These are phyloP conservation scores for Steinernema feltiae DNA, from an alignment of 1,140 invertebrate genomes.

Conservation along the genomic window DNA sequence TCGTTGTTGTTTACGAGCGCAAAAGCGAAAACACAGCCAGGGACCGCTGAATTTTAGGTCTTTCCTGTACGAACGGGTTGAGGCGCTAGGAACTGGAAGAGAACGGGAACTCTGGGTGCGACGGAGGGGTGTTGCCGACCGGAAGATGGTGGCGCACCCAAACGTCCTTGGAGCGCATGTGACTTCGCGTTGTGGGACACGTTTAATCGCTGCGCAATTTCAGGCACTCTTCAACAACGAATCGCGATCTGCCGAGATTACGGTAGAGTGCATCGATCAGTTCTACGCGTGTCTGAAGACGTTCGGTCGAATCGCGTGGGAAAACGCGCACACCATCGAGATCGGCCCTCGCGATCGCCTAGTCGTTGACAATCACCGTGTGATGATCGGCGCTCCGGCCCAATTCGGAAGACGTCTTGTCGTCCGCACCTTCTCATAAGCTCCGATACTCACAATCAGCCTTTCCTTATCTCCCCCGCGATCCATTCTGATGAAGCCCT, in stretches of 20 bases:
- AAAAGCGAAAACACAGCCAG: background rate
- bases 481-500: background rate
- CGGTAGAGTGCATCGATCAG: background rate
- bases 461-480: background rate
- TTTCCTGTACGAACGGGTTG: background rate
- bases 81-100: background rate
- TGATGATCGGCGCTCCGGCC: background rate
- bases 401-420: background rate
- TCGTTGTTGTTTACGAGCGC: background rate
- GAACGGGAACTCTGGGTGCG: background rate
- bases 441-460: background rate
- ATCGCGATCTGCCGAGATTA: slow-evolving; percentile 1
- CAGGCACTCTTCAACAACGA: background rate
- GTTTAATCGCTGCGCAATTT: background rate
- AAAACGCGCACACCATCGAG: background rate
- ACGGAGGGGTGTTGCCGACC: too few species aligned
- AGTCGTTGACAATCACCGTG: background rate
- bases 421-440: background rate
- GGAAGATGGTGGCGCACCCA: background rate
- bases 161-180: background rate
- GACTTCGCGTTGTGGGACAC: background rate
- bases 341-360: background rate
- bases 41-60: background rate
- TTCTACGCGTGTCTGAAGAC: background rate
- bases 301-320: background rate